phyloP scores from a whole-genome alignment of 1,140 invertebrate species.

The Drosophila ercepeae region DNA sequence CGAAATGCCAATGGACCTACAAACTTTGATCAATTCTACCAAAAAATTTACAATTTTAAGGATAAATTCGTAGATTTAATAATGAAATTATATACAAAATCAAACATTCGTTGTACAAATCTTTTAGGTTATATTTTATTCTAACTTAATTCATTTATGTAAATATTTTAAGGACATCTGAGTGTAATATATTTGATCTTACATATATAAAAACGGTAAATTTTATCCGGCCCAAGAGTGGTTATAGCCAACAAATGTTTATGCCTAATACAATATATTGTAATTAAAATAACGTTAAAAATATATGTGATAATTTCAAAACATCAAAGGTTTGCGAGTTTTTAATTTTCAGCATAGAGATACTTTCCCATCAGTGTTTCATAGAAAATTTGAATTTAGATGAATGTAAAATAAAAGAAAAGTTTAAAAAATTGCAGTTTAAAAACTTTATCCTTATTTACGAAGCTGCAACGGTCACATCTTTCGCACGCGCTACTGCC shows the following conservation, averaged over 20 bases:
- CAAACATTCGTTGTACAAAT: slow-evolving; percentile 60
- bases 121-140: slow-evolving; percentile 27
- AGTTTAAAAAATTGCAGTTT: neutral
- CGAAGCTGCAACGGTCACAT: no score
- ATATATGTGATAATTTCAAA: slow-evolving; percentile 76
- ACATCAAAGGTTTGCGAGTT: neutral
- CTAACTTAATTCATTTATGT: slow-evolving; percentile 26
- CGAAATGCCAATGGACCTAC: slow-evolving; percentile 48
- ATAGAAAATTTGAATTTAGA: neutral
- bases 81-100: slow-evolving; percentile 31
- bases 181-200: slow-evolving; percentile 38
- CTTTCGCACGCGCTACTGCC: no score
- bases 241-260: slow-evolving; percentile 40
- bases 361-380: no score
- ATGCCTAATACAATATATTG: slow-evolving; percentile 43
- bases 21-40: slow-evolving; percentile 27
- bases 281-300: slow-evolving; percentile 62
- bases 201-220: slow-evolving; percentile 35
- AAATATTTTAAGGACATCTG: slow-evolving; percentile 43
- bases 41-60: slow-evolving; percentile 35
- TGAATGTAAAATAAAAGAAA: neutral
- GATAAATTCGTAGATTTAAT: slow-evolving; percentile 32
- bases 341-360: neutral
- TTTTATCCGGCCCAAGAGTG: slow-evolving; percentile 19
- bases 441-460: neutral